Percentiles rank a stretch among this genome's conserved stretches.
Conservation (phyloP, 37 sponge, comb jelly and placozoan species). For the Ianthella basta region DNA sequence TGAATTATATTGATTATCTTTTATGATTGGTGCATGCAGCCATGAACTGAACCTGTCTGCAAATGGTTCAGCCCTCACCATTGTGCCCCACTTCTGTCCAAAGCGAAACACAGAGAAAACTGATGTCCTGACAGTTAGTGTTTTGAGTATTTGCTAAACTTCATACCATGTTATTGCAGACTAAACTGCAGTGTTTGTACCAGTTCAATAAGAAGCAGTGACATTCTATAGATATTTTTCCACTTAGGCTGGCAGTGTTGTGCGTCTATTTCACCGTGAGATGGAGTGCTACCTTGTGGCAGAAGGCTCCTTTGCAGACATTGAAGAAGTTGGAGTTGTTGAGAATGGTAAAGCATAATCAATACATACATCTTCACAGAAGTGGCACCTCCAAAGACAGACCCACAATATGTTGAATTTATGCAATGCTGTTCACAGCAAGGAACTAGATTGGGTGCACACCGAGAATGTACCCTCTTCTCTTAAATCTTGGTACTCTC, state of each 20-base stretch:
- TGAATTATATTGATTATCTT: not conserved
- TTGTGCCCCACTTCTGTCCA: slow-evolving; percentile 50
- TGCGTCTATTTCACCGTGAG: slow-evolving; percentile 77
- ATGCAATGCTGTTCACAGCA: too few relatives aligned
- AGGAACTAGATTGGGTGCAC: too few relatives aligned
- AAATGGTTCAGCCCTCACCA: slow-evolving; percentile 61
- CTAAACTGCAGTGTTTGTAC: too few relatives aligned
- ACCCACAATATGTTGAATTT: too few relatives aligned
- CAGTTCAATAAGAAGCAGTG: too few relatives aligned
- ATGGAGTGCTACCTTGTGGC: slow-evolving; percentile 77
- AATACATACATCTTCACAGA: too few relatives aligned
- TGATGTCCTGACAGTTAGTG: slow-evolving; percentile 11
- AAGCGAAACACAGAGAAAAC: not conserved
- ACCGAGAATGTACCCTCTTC: too few relatives aligned
- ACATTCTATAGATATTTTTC: too few relatives aligned
- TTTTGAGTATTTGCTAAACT: not conserved
- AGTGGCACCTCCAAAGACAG: too few relatives aligned
- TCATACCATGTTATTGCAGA: too few relatives aligned
- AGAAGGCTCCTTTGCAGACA: slow-evolving; percentile 69
- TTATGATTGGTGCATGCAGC: slow-evolving; percentile 25
- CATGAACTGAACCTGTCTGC: slow-evolving; percentile 81
- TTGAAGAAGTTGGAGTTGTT: not conserved
- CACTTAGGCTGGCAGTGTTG: slow-evolving; percentile 57
- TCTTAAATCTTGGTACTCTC: too few relatives aligned
- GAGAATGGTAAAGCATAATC: slow-evolving; percentile 36